Evolutionary conservation across 2,113 vertebrate genomes (phyloP).

Genomic region (Ammodytes dubius): DNA sequence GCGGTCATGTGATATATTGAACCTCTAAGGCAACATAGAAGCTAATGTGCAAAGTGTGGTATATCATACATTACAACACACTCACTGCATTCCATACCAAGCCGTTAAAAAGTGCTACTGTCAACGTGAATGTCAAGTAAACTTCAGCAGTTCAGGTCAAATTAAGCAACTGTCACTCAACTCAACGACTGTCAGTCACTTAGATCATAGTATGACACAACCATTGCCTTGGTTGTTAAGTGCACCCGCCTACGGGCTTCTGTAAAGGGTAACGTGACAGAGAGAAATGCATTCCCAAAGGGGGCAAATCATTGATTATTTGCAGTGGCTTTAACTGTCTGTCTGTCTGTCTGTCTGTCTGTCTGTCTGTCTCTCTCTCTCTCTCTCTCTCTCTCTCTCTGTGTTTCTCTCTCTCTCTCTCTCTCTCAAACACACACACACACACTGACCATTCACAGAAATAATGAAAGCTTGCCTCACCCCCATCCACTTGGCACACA

Average conservation of each 20-base stretch:
- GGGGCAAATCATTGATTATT: no score
- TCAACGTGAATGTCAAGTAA: not conserved
- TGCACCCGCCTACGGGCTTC: not conserved
- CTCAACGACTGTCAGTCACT: not conserved
- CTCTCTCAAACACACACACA: not conserved
- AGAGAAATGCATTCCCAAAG: no score
- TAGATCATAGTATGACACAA: no score
- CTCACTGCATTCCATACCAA: no score
- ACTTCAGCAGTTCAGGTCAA: not conserved
- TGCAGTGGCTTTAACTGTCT: no score
- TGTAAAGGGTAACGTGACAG: no score
- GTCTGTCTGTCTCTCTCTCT: no score
- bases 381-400: not conserved
- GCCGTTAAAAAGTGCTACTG: not conserved
- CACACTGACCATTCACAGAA: slow-evolving; percentile 27
- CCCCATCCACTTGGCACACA: slow-evolving; percentile 35
- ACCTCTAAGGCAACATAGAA: not conserved
- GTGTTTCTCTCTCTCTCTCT: no score
- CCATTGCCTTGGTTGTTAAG: not conserved
- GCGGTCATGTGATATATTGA: not conserved
- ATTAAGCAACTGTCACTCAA: not conserved
- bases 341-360: no score
- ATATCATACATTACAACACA: not conserved
- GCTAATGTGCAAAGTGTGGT: not conserved
- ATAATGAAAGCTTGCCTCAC: slow-evolving; percentile 32